A percentile compares a stretch with the other conserved stretches of the same genome.
phyloP scores from a whole-genome alignment of 2,113 vertebrate species.

The Siniperca chuatsi region DNA sequence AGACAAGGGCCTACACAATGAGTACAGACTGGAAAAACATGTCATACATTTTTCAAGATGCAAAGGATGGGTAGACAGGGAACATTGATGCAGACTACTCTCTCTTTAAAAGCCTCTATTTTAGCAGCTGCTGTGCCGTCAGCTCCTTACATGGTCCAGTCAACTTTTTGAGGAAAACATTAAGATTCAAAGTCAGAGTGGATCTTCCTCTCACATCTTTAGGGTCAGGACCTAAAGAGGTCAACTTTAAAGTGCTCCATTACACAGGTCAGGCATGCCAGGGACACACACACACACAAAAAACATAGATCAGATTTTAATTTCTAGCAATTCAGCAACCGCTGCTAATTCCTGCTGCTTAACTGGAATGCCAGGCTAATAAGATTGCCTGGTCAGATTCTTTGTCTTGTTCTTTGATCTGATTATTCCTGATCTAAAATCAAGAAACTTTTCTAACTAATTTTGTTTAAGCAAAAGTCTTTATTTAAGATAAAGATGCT shows the following conservation, averaged over 20 bases:
- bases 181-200: not conserved
- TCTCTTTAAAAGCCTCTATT: constrained; percentile 44
- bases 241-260: constrained; percentile 16
- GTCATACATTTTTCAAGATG: constrained; percentile 54
- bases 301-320: constrained; percentile 32
- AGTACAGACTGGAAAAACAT: constrained; percentile 48
- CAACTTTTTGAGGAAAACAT: constrained; percentile 1
- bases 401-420: not conserved
- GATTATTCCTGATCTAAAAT: not conserved
- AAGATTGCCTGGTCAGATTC: constrained; percentile 24
- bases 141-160: not conserved
- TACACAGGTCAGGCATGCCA: not conserved
- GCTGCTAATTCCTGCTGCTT: constrained; percentile 34
- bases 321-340: constrained; percentile 46
- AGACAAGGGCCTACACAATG: constrained; percentile 9
- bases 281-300: not conserved
- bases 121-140: not conserved
- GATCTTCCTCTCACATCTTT: not conserved
- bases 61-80: not conserved
- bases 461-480: not conserved
- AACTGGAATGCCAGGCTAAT: constrained; percentile 61
- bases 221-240: not conserved
- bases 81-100: constrained; percentile 24
- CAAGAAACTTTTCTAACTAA: not conserved
- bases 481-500: not conserved